Base-by-base conservation (phyloP, 2,113 vertebrate genomes). In the Malurus cyaneus region DNA sequence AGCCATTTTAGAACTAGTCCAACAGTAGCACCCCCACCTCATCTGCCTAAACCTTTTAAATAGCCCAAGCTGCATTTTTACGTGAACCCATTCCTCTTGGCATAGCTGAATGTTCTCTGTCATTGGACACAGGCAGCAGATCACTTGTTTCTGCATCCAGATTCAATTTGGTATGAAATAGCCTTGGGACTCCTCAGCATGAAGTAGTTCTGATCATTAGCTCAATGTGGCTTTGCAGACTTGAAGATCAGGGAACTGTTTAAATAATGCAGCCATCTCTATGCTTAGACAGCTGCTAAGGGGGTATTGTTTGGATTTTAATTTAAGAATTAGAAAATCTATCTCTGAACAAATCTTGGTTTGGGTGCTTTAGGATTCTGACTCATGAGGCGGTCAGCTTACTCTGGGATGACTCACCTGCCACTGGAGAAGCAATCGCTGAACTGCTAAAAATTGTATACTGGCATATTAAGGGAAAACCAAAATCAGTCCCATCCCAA, bases 361-460 rank as follows among this genome's bases (percentile, higher is more conserved):
- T 88, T 52, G 60, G 66, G 65, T 67, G 44, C 52, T 53, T 83
- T 74, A 83, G 34, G 67, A 93, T 92, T 93, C 86, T 93, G 92
- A 94, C 60, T 94, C 92, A 96, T n/a, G 67, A 88, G 65, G 39
- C 2, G 19, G 88, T 94, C 88, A 91, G 11, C 29, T 95, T 86
- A 54, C 56, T 84, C 72, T 17, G 21, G 31, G 34, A 92, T 88
- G 94, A 96, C 52, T 93, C 95, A 95, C 34, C 60, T 93, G 67
- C 59, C 47, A 70, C 64, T 77, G 61, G 62, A 92, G 66, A 52
- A 83, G 76, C 60, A 92, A 36, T 7, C 64, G 72, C 80, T 41
- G 16, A 80, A 83, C 34, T 25, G 32, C 34, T 92, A 67, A 94
- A 90, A 94, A 64, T 3, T 59, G 50, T 73, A 77, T 60, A 39